Base-by-base conservation (phyloP, 2,113 vertebrate genomes). In the Podarcis raffonei region DNA sequence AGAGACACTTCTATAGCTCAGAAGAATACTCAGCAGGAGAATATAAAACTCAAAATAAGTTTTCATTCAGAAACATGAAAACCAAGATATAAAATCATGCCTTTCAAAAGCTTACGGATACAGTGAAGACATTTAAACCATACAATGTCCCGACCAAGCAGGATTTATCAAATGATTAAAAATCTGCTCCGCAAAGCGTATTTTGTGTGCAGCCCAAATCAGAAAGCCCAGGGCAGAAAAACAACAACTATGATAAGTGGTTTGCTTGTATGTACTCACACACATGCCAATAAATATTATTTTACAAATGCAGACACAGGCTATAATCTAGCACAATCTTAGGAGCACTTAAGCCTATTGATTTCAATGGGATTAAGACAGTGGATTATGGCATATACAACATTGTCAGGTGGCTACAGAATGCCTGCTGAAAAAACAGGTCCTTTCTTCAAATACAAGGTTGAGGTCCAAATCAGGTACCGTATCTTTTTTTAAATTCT, bases 1-100 rank as follows among this genome's bases (percentile, higher is more conserved):
- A 91, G 42, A 1, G 66, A 22, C 39, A 37, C 69, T 92, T 83
- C 12, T 83, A 86, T 13, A 86, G n/a, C 85, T 76, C 59, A 39
- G 0, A 85, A 30, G 30, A 35, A 88, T 86, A 32, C 80, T 18
- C 39, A 92, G 72, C 48, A 27, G 25, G 37, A 84, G 30, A 30
- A 39, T 22, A 85, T 59, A 77, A 77, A 23, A 35, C n/a, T 57
- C 12, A 48, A n/a, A 37, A 53, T 2, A 32, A 32, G 1, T 39
- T 85, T 48, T 53, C 39, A 18, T 65, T 27, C 5, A 37, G 35
- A 65, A 74, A 75, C 72, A 12, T 62, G 71, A 76, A 77, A 12
- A 13, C 32, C 7, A 65, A 88, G 39, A 82, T 79, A 18, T 9
- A 76, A 87, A 57, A 37, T 6, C 6, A 20, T 15, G 15, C 25